Conservation (phyloP, 1,140 invertebrate genomes). For the Heliconius melpomene region DNA sequence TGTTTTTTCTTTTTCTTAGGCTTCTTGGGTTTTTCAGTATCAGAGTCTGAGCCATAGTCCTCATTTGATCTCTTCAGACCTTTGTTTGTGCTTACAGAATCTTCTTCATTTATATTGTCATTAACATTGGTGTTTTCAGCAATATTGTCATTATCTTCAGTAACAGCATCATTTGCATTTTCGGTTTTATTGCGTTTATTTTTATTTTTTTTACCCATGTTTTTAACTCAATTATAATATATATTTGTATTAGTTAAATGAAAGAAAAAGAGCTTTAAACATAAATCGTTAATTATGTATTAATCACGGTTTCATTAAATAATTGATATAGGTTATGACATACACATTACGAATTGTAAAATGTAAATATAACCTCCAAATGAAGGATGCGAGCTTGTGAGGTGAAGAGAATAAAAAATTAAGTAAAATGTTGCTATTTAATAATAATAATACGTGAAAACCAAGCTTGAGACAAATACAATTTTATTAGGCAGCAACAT, state of each 20-base stretch:
- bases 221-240: not conserved
- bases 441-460: not conserved
- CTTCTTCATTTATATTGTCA: not conserved
- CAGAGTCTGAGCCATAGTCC: constrained; percentile 49
- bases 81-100: not conserved
- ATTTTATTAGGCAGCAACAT: too few species aligned
- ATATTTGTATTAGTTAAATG: not conserved
- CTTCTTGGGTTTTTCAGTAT: constrained; percentile 54
- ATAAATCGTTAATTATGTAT: too few species aligned
- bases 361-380: too few species aligned
- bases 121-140: constrained; percentile 15
- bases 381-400: too few species aligned
- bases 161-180: not conserved
- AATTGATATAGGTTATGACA: not conserved
- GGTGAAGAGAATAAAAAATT: not conserved
- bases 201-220: constrained; percentile 33
- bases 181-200: constrained; percentile 10
- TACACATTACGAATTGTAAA: not conserved
- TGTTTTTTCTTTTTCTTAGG: constrained; percentile 74
- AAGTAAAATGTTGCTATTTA: not conserved
- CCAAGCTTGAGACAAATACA: too few species aligned
- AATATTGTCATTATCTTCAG: not conserved
- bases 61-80: constrained; percentile 42
- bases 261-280: too few species aligned
- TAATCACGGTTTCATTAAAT: not conserved